Percentiles rank a stretch among this genome's conserved stretches.
Conservation (phyloP, 2,113 vertebrate genomes). For the Pongo abelii region DNA sequence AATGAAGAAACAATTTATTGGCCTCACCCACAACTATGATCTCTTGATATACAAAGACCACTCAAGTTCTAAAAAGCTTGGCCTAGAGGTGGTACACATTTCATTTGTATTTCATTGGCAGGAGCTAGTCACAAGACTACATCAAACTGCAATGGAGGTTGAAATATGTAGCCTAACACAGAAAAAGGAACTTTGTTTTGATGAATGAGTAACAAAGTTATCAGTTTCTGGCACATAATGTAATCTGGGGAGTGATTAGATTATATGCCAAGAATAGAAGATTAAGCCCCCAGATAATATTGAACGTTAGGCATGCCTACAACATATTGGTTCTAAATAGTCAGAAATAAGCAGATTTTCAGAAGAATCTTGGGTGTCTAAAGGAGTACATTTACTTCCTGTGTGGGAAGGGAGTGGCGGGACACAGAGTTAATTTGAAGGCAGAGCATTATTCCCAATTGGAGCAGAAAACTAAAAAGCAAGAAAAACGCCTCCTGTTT, state of each 20-base stretch:
- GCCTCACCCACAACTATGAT: background rate
- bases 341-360: background rate
- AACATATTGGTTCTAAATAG: background rate
- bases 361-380: background rate
- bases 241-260: background rate
- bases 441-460: background rate
- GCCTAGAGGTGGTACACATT: background rate
- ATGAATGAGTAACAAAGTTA: background rate
- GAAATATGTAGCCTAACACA: background rate
- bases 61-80: background rate
- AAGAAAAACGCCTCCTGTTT: background rate
- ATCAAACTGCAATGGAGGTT: background rate
- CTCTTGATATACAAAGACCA: background rate
- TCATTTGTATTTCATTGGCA: background rate
- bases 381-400: background rate
- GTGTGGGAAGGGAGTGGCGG: fast-evolving
- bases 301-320: background rate
- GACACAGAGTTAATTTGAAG: background rate
- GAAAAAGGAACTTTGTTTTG: background rate
- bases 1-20: background rate
- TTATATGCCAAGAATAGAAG: background rate
- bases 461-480: background rate
- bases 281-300: background rate
- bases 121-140: background rate
- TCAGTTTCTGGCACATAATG: background rate